Evolutionary conservation across 2,888 invertebrate species (phyloP).

Genomic region (Tricholauxania praeusta): DNA sequence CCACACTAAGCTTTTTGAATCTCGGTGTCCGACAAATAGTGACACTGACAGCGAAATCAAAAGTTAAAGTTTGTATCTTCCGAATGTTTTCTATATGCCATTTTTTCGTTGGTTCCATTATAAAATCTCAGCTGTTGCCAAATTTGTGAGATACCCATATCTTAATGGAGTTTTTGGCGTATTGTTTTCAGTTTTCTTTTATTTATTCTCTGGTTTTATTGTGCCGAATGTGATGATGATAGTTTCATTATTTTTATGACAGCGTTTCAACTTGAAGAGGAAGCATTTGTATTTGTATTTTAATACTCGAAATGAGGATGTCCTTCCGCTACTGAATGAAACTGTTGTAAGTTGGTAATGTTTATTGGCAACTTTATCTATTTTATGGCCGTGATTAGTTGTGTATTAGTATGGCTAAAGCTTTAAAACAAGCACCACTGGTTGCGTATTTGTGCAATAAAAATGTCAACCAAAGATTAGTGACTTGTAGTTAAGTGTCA

Average conservation of each 20-base stretch:
- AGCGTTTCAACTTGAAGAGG: not conserved
- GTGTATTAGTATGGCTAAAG: not conserved
- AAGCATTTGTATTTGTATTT: not conserved
- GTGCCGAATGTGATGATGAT: conserved; percentile 17
- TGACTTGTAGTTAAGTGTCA: not conserved
- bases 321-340: too few species aligned
- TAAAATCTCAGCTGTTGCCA: conserved; percentile 4
- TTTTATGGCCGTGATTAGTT: not conserved
- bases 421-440: not conserved
- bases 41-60: conserved; percentile 17
- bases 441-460: conserved; percentile 11
- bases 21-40: conserved; percentile 9
- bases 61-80: conserved; percentile 7
- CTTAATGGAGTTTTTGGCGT: conserved; percentile 27
- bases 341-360: too few species aligned
- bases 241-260: conserved; percentile 27
- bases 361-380: not conserved
- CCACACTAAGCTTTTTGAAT: too few species aligned
- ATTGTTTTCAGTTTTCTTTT: not conserved
- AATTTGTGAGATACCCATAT: conserved; percentile 7
- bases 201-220: not conserved
- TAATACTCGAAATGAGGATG: not conserved
- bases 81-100: conserved; percentile 6
- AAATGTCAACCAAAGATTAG: conserved; percentile 16
- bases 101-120: not conserved